These are phyloP conservation scores for Batillaria attramentaria DNA, from an alignment of 1,140 invertebrate genomes.

Conservation along the genomic window DNA sequence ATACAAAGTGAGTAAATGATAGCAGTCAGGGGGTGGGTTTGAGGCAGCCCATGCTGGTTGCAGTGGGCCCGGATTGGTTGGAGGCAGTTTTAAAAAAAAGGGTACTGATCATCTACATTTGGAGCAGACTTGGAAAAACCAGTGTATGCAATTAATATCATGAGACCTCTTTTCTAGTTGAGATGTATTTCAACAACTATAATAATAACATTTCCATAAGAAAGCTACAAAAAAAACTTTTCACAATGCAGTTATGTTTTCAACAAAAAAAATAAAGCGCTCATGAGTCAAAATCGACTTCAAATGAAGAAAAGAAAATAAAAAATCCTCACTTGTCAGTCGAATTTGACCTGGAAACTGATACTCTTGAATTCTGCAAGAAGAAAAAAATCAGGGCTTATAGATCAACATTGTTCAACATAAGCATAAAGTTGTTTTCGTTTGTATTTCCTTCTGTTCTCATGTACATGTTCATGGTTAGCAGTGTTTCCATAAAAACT, in stretches of 20 bases:
- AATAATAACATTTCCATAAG: background rate
- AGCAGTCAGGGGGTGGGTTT: background rate
- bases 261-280: too few relatives aligned
- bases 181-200: background rate
- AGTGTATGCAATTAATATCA: too few relatives aligned
- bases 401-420: background rate
- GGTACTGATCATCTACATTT: too few relatives aligned
- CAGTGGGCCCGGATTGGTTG: too few relatives aligned
- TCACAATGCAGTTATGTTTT: too few relatives aligned
- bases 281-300: too few relatives aligned
- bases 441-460: background rate
- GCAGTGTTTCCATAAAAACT: too few relatives aligned
- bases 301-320: conserved; percentile 9
- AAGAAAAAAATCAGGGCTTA: background rate
- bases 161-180: too few relatives aligned
- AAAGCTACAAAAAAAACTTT: background rate
- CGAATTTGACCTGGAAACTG: conserved; percentile 30
- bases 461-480: too few relatives aligned
- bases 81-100: too few relatives aligned
- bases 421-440: background rate
- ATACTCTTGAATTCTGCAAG: conserved; percentile 22
- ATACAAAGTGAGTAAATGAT: background rate
- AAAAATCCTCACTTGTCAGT: conserved; percentile 31
- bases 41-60: too few relatives aligned
- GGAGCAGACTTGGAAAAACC: too few relatives aligned